Evolutionary conservation across 2,888 invertebrate species (phyloP).

Genomic region (Rhagium mordax): DNA sequence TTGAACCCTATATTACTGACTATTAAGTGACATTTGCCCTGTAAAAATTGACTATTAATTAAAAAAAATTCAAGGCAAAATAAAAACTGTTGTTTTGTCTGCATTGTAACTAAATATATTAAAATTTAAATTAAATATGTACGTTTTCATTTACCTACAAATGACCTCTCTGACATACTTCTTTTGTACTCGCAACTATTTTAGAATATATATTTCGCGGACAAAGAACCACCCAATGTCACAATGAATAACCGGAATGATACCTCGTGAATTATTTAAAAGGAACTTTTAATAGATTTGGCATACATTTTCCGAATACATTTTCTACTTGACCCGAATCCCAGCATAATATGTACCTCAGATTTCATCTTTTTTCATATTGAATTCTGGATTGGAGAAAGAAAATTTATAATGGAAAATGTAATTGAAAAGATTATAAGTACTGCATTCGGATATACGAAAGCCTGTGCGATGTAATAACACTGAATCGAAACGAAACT

Average conservation of each 20-base stretch:
- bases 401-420: conserved; percentile 28
- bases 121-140: too few species aligned
- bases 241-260: neutral
- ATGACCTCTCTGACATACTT: neutral
- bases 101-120: too few species aligned
- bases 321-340: conserved; percentile 9
- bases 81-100: too few species aligned
- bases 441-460: conserved; percentile 2
- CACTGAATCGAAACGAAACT: conserved; percentile 18
- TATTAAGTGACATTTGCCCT: too few species aligned
- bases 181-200: neutral
- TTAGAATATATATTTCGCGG: neutral
- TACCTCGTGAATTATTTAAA: neutral
- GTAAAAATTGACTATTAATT: too few species aligned
- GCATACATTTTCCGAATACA: neutral
- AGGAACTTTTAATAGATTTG: neutral
- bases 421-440: conserved; percentile 30
- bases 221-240: neutral
- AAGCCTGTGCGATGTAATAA: conserved; percentile 22
- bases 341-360: neutral
- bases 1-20: too few species aligned
- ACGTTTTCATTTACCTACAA: too few species aligned
- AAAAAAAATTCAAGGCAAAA: too few species aligned
- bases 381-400: neutral
- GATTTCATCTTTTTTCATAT: neutral